Conservation (phyloP, 2,888 invertebrate genomes). For the Amphipyra tragopoginis region DNA sequence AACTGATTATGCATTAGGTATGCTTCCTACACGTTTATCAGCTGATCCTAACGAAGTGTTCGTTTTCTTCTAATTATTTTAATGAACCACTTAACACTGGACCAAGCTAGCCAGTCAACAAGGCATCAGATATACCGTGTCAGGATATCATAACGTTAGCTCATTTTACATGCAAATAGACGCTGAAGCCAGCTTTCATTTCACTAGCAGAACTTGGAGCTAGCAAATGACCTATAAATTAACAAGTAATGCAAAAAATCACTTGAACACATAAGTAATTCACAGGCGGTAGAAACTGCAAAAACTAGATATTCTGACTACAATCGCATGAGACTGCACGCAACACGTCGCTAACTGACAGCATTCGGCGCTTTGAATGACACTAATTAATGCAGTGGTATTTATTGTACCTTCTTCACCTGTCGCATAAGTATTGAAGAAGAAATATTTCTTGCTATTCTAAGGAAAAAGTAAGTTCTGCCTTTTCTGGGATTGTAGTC, state of each 20-base stretch:
- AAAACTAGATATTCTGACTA: constrained; percentile 40
- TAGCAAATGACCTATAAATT: constrained; percentile 11
- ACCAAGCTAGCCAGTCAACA: too few species aligned
- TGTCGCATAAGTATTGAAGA: constrained; percentile 47
- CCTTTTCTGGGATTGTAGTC: constrained; percentile 1
- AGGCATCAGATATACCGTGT: too few species aligned
- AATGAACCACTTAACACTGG: too few species aligned
- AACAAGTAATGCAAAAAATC: constrained; percentile 10
- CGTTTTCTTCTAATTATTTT: too few species aligned
- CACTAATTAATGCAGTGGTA: constrained; percentile 47
- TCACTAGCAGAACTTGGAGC: background rate
- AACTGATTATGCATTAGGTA: background rate
- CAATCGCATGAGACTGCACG: constrained; percentile 40
- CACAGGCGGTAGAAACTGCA: constrained; percentile 24
- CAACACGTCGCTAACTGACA: constrained; percentile 41
- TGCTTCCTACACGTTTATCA: background rate
- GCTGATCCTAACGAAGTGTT: too few species aligned
- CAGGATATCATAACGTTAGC: background rate
- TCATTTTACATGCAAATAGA: background rate
- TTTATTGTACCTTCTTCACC: constrained; percentile 53
- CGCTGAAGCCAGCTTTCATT: background rate
- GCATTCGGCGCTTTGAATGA: constrained; percentile 33
- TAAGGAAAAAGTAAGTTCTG: constrained; percentile 10
- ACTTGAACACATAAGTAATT: constrained; percentile 16
- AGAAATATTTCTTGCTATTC: constrained; percentile 23